Evolutionary conservation across 2,888 invertebrate genomes (phyloP).

Genomic region (Phragmatobia fuliginosa): DNA sequence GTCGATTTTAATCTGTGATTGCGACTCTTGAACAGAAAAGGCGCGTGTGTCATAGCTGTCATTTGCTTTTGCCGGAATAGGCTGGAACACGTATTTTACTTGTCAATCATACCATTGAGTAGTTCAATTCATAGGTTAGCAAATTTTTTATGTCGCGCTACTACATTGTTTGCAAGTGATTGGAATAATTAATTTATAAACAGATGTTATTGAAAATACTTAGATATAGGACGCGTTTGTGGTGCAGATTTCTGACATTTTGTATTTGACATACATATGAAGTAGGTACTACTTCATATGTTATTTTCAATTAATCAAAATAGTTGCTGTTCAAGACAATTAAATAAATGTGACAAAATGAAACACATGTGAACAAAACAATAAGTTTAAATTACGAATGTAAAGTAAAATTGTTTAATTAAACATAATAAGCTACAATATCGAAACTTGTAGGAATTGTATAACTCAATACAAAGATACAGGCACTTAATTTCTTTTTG

Average conservation of each 20-base stretch:
- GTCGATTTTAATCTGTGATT: conserved; percentile 8
- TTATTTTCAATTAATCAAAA: background rate
- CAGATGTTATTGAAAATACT: too few relatives aligned
- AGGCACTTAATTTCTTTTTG: background rate
- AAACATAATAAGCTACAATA: background rate
- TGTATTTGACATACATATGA: background rate
- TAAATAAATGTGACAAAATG: background rate
- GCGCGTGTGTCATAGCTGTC: conserved; percentile 3
- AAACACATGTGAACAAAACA: background rate
- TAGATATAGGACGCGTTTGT: too few relatives aligned
- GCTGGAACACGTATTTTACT: background rate
- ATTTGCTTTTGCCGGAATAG: background rate
- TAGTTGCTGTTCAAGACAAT: background rate
- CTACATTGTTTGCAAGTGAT: background rate
- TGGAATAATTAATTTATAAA: background rate
- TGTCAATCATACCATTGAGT: conserved; percentile 1
- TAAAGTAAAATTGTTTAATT: too few relatives aligned
- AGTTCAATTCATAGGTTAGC: background rate
- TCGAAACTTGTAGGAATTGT: background rate
- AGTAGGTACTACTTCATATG: too few relatives aligned
- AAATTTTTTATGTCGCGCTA: background rate
- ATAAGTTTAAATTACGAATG: background rate
- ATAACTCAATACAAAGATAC: background rate
- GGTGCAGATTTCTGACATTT: too few relatives aligned
- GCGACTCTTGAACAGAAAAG: background rate